Evolutionary conservation across 2,888 invertebrate genomes (phyloP), one percentile per base, ranked within the genome.

Genomic region (Smittia aterrima): DNA sequence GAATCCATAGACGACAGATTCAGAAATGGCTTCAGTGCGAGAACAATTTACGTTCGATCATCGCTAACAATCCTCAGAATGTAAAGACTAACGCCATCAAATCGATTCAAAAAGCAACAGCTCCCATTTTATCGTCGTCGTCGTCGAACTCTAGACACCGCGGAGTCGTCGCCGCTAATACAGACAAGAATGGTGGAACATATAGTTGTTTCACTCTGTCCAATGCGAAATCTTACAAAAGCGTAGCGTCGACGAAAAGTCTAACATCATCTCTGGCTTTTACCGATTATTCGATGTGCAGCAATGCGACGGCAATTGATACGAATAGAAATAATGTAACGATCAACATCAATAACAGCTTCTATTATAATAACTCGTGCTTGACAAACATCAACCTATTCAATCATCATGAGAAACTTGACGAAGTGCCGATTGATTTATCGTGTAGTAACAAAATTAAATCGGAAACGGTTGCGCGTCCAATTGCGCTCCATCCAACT

Each of bases 1-100:
- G 92, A 75, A 94, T 95, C 77, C 94, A 95, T 82, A 87, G 94
- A 75, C 87, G 94, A 75, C 94, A 95, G 83, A 94, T 95, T 78
- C 94, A 95, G 83, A 94, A 95, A 86, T 95, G 94, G 94, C 84
- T 95, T 77, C 94, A 94, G 83, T 92, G 91, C 79, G 93, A 93
- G 82, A 87, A 89, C 76, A 90, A 89, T 81, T 84, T 94, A 77
- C 87, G 93, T 79, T 91, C 89, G 76, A 90, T 90, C 78, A 89
- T 92, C 76, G 85, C 85, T 72, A 86, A 87, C 79, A 81, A 78
- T 75, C 79, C 79, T 72, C 74, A 68, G 71, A 75, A 67, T 75
- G 70, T 40, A 38, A 47, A 68, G 38, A 54, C 1, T 20, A 75
- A 76, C 72, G 38, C 62, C 1, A 75, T 75, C 62, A 72, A 64